A percentile compares a stretch with the other conserved stretches of the same genome.
These are phyloP conservation scores for Drosophila mimetica DNA, from an alignment of 2,888 invertebrate species.

Conservation along the genomic window DNA sequence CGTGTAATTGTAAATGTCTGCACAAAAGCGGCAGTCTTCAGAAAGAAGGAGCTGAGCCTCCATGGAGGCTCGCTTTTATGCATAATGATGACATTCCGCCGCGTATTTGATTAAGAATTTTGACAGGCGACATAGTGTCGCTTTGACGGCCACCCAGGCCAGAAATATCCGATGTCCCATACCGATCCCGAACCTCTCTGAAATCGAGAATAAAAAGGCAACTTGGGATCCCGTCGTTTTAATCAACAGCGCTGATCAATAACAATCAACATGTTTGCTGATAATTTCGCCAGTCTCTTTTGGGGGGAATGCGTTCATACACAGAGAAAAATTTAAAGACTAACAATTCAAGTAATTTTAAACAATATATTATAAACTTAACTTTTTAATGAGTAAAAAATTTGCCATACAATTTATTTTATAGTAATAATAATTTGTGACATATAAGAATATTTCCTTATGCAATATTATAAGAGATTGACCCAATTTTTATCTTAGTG, in stretches of 20 bases:
- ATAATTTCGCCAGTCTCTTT: conserved; percentile 65
- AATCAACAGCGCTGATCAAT: conserved; percentile 79
- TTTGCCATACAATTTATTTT: background rate
- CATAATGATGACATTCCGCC: conserved; percentile 82
- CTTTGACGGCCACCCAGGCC: conserved; percentile 80
- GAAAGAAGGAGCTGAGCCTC: conserved; percentile 29
- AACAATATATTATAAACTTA: no score
- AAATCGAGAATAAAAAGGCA: conserved; percentile 22
- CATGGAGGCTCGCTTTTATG: conserved; percentile 51
- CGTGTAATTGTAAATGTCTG: conserved; percentile 65
- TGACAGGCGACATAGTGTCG: conserved; percentile 82
- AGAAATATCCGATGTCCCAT: conserved; percentile 70
- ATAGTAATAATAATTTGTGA: no score
- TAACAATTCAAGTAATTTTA: no score
- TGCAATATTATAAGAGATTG: background rate
- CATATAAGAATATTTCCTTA: background rate
- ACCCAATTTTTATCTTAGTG: background rate
- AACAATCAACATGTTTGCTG: conserved; percentile 81
- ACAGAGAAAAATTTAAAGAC: background rate
- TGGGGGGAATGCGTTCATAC: conserved; percentile 26
- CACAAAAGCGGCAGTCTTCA: conserved; percentile 30
- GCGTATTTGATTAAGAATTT: conserved; percentile 83
- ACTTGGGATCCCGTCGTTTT: conserved; percentile 63
- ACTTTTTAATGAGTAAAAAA: no score
- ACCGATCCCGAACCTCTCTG: conserved; percentile 18